These are phyloP conservation scores for Rhabditoides inermis DNA, from an alignment of 2,888 invertebrate genomes.

Conservation along the genomic window DNA sequence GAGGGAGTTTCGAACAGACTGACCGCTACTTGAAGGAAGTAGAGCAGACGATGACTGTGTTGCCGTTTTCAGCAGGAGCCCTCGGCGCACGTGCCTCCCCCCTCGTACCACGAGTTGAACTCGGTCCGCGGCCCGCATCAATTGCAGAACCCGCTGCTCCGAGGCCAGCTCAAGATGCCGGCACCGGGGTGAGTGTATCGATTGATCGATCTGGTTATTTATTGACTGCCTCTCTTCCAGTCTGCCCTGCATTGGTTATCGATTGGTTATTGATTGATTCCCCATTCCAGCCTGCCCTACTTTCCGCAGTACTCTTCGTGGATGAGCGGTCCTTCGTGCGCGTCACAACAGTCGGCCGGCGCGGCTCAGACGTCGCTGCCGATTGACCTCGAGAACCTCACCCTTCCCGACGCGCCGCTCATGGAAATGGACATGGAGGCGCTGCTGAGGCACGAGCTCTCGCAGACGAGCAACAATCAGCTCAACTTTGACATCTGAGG, in stretches of 20 bases:
- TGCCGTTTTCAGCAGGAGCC: conserved; percentile 16
- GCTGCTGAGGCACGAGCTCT: conserved; percentile 39
- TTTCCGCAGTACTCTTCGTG: not conserved
- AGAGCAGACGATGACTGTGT: not conserved
- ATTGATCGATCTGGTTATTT: not conserved
- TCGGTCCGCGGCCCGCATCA: conserved; percentile 33
- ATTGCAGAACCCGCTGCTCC: conserved; percentile 42
- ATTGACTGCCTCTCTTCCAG: conserved; percentile 3
- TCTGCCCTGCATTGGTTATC: conserved; percentile 3
- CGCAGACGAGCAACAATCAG: conserved; percentile 29
- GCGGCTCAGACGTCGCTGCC: no score
- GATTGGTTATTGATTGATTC: not conserved
- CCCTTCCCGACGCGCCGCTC: conserved; percentile 37
- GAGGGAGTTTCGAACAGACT: no score
- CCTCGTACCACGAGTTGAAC: conserved; percentile 43
- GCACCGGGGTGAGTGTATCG: conserved; percentile 3
- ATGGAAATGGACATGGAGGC: conserved; percentile 43
- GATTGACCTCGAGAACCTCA: conserved; percentile 44
- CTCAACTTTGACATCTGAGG: conserved; percentile 33
- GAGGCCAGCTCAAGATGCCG: conserved; percentile 17
- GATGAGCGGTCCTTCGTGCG: conserved; percentile 20
- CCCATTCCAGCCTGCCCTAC: conserved; percentile 1
- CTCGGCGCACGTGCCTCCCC: conserved; percentile 24
- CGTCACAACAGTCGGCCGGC: conserved; percentile 18
- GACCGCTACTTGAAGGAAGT: no score